Conservation (phyloP, 1,140 invertebrate species). For the Protaetia brevitarsis region DNA sequence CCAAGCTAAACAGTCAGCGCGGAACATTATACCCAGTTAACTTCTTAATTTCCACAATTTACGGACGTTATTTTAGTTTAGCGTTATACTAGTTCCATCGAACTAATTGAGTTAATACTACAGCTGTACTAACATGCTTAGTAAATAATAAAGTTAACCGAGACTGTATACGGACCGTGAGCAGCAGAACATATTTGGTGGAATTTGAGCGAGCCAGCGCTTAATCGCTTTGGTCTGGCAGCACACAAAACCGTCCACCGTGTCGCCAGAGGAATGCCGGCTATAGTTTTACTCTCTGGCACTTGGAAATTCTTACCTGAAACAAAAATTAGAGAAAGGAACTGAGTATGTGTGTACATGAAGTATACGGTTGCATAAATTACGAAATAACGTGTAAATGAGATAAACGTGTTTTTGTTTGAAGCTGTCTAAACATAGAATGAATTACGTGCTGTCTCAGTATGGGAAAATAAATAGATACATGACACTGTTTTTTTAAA, state of each 20-base stretch:
- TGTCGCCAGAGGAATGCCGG: too few relatives aligned
- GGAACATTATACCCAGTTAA: constrained; percentile 15
- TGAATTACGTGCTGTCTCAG: too few relatives aligned
- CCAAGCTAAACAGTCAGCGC: constrained; percentile 15
- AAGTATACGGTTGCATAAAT: too few relatives aligned
- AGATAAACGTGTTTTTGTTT: too few relatives aligned
- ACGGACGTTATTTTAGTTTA: constrained; percentile 7
- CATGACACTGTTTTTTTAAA: too few relatives aligned
- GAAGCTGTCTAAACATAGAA: too few relatives aligned
- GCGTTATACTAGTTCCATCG: constrained; percentile 2
- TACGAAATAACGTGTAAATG: too few relatives aligned
- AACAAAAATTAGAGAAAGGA: not conserved
- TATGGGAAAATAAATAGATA: too few relatives aligned
- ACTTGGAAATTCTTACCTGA: constrained; percentile 8
- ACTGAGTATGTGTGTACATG: not conserved
- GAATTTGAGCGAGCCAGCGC: not conserved
- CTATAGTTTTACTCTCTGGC: too few relatives aligned
- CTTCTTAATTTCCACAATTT: constrained; percentile 15
- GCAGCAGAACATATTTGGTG: not conserved
- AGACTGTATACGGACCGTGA: not conserved
- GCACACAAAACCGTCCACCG: too few relatives aligned
- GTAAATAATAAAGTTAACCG: constrained; percentile 12
- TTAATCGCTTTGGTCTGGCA: too few relatives aligned
- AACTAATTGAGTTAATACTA: constrained; percentile 15
- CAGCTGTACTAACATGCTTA: constrained; percentile 17